A percentile compares a stretch with the other conserved stretches of the same genome.
phyloP scores from a whole-genome alignment of 2,797 vertebrate genomes.

The Podarcis siculus region DNA sequence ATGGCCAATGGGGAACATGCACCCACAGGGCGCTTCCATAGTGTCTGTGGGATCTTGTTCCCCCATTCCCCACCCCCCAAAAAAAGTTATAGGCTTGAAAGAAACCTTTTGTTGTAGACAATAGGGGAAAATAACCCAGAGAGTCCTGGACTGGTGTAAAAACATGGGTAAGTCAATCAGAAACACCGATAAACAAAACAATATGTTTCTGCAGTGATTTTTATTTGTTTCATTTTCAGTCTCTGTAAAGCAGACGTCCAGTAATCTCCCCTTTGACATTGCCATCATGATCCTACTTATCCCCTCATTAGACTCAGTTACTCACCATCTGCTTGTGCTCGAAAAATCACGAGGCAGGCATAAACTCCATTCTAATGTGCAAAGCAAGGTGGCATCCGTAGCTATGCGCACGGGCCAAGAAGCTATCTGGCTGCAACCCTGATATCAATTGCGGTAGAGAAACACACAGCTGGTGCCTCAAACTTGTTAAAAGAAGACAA shows the following conservation, averaged over 20 bases:
- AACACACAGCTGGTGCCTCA: background rate
- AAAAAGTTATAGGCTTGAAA: too few species aligned
- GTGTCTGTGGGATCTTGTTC: too few species aligned
- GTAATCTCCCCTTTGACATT: conserved; percentile 58
- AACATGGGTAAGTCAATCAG: conserved; percentile 9
- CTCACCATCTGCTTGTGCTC: conserved; percentile 53
- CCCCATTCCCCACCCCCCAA: too few species aligned
- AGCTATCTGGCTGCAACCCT: conserved; percentile 33
- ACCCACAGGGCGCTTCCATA: too few species aligned
- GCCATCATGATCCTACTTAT: conserved; percentile 56
- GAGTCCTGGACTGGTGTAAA: conserved; percentile 42
- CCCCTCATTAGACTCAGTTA: conserved; percentile 60
- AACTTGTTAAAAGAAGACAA: background rate
- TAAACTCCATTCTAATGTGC: conserved; percentile 37
- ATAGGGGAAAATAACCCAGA: conserved; percentile 22
- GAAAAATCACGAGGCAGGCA: conserved; percentile 34
- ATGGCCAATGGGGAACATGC: too few species aligned
- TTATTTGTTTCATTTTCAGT: conserved; percentile 61
- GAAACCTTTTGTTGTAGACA: too few species aligned
- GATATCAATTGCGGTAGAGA: conserved; percentile 12
- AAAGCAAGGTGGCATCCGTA: conserved; percentile 34
- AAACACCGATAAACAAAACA: conserved; percentile 20
- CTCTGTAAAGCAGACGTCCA: conserved; percentile 55
- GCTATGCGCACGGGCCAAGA: conserved; percentile 38
- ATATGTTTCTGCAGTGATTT: conserved; percentile 44